Conservation (phyloP, 2,113 vertebrate species). For the Rafetus swinhoei region DNA sequence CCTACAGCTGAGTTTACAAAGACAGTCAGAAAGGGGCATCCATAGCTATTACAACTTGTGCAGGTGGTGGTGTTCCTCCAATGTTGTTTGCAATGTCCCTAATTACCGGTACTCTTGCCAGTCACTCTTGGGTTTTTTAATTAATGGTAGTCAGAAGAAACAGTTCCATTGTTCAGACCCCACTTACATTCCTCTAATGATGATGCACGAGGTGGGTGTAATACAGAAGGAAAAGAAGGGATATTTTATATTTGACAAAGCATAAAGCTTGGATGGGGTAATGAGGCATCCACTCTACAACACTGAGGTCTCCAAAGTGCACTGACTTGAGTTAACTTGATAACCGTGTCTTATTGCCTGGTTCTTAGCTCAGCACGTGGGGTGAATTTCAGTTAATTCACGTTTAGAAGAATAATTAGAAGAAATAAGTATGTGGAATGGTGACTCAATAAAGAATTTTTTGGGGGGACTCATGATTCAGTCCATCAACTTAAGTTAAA, state of each 20-base stretch:
- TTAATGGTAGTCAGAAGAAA: neutral
- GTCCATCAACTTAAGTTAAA: neutral
- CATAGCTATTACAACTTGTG: neutral
- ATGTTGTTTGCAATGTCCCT: neutral
- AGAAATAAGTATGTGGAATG: neutral
- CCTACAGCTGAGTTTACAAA: neutral
- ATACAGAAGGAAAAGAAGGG: neutral
- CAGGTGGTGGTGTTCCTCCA: neutral
- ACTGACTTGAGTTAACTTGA: neutral
- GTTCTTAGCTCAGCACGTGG: neutral
- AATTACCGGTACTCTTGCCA: neutral
- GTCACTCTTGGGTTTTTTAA: neutral
- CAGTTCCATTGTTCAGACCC: neutral
- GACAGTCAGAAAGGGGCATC: neutral
- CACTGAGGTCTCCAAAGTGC: neutral
- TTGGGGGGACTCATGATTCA: neutral
- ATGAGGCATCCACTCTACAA: neutral
- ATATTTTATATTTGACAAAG: neutral
- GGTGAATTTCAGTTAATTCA: neutral
- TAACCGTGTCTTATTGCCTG: neutral
- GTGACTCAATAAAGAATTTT: neutral
- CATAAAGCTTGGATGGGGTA: neutral
- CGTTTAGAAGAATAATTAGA: neutral
- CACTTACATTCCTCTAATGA: neutral
- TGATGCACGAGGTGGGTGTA: neutral